phyloP scores from a whole-genome alignment of 2,797 vertebrate genomes.

The Thunnus albacares region DNA sequence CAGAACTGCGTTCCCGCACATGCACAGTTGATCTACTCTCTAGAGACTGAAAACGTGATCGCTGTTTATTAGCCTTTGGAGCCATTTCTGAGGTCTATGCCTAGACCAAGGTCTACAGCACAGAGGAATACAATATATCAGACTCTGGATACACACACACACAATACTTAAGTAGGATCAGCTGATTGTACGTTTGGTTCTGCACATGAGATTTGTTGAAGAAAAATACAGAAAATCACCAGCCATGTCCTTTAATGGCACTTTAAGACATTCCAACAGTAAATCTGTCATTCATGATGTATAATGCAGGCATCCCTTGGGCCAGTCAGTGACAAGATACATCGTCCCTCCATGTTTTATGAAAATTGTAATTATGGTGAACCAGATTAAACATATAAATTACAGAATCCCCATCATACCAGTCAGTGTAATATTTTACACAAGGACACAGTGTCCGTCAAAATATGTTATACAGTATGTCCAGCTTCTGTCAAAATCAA shows the following conservation, averaged over 20 bases:
- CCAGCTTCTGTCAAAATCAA: background rate
- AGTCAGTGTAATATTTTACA: constrained; percentile 8
- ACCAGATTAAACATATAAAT: constrained; percentile 23
- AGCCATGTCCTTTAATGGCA: background rate
- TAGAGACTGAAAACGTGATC: no score
- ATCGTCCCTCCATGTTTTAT: constrained; percentile 39
- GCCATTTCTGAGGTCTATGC: background rate
- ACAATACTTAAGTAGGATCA: background rate
- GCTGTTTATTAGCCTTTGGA: background rate
- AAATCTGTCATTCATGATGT: constrained; percentile 12
- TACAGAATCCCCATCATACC: background rate
- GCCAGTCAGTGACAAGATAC: constrained; percentile 34
- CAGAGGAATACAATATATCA: no score
- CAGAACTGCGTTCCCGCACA: no score
- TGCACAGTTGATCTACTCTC: background rate
- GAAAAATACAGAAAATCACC: background rate
- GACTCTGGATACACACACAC: no score
- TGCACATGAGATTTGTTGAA: background rate
- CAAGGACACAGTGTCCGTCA: background rate
- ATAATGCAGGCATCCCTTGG: constrained; percentile 19
- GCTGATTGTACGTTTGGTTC: background rate
- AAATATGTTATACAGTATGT: background rate
- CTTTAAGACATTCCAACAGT: constrained; percentile 3
- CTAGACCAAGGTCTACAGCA: no score
- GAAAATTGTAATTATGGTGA: constrained; percentile 39